A percentile compares a stretch with the other conserved stretches of the same genome.
Evolutionary conservation across 2,888 invertebrate genomes (phyloP).

Genomic region (Synanthedon formicaeformis): DNA sequence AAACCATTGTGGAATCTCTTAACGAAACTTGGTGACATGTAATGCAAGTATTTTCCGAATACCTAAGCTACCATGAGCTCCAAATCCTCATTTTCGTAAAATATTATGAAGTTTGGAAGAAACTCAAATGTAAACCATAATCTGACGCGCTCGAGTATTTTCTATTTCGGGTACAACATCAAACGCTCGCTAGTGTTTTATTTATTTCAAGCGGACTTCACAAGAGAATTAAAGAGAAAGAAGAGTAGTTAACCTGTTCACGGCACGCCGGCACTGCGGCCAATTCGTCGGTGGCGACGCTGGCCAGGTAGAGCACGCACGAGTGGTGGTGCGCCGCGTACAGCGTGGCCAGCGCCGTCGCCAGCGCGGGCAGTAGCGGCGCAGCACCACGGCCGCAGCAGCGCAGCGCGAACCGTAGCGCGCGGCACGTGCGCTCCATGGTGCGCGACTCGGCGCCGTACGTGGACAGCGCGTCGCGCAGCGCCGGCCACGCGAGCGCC

Average conservation of each 20-base stretch:
- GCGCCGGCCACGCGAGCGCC: constrained; percentile 86
- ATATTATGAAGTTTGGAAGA: no score
- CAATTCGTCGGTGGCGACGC: constrained; percentile 85
- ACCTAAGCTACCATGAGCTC: no score
- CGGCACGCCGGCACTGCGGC: constrained; percentile 74
- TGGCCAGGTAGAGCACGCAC: constrained; percentile 92
- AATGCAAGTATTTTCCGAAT: no score
- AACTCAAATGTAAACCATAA: no score
- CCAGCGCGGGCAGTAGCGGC: constrained; percentile 81
- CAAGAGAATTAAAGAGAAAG: no score
- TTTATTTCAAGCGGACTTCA: no score
- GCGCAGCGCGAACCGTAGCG: constrained; percentile 89
- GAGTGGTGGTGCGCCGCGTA: constrained; percentile 86
- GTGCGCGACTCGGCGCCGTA: constrained; percentile 78
- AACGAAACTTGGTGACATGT: no score
- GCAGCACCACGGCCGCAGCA: constrained; percentile 84
- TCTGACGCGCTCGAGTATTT: no score
- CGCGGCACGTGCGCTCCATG: constrained; percentile 93
- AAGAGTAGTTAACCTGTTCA: background rate
- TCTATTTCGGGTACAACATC: no score
- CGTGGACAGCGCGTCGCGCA: constrained; percentile 77
- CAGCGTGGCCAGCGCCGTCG: constrained; percentile 34
- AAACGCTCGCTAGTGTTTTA: no score
- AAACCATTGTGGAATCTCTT: no score
- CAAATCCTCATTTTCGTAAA: no score